phyloP scores from a whole-genome alignment of 2,797 vertebrate genomes.

The Enteromius fasciolatus region DNA sequence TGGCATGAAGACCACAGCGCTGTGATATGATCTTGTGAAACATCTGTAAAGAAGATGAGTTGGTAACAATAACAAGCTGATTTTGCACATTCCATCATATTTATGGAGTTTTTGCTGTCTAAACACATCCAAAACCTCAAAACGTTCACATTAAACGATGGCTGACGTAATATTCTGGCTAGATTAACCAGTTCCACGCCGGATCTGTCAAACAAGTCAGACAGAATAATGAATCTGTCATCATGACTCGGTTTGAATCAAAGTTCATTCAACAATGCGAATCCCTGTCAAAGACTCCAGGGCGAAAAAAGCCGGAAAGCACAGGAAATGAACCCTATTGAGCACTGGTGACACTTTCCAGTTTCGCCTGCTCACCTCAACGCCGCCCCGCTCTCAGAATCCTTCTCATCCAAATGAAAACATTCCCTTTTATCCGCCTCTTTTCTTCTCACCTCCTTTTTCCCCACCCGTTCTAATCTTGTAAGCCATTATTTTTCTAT shows the following conservation, averaged over 20 bases:
- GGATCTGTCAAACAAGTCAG: conserved; percentile 64
- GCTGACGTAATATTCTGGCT: conserved; percentile 25
- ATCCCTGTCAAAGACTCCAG: conserved; percentile 67
- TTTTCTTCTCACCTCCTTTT: conserved; percentile 69
- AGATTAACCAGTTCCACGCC: conserved; percentile 69
- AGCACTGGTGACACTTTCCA: conserved; percentile 72
- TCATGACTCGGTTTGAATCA: conserved; percentile 67
- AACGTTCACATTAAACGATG: conserved; percentile 9
- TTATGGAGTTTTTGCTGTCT: conserved; percentile 54
- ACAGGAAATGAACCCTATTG: conserved; percentile 82
- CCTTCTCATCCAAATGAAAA: conserved; percentile 85
- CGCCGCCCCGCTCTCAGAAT: conserved; percentile 70
- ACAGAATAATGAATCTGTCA: conserved; percentile 77
- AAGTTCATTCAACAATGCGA: conserved; percentile 78
- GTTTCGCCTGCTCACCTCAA: conserved; percentile 72
- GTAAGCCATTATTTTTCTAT: conserved; percentile 93
- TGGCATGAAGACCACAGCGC: conserved; percentile 19
- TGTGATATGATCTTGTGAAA: conserved; percentile 31
- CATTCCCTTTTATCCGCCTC: conserved; percentile 77
- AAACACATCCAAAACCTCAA: conserved; percentile 54
- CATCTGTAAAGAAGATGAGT: conserved; percentile 34
- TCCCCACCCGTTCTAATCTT: conserved; percentile 76
- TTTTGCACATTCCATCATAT: conserved; percentile 54
- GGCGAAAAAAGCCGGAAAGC: conserved; percentile 65
- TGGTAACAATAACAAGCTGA: conserved; percentile 44